These are phyloP conservation scores for Tachycineta bicolor DNA, from an alignment of 2,113 vertebrate species.

Conservation along the genomic window DNA sequence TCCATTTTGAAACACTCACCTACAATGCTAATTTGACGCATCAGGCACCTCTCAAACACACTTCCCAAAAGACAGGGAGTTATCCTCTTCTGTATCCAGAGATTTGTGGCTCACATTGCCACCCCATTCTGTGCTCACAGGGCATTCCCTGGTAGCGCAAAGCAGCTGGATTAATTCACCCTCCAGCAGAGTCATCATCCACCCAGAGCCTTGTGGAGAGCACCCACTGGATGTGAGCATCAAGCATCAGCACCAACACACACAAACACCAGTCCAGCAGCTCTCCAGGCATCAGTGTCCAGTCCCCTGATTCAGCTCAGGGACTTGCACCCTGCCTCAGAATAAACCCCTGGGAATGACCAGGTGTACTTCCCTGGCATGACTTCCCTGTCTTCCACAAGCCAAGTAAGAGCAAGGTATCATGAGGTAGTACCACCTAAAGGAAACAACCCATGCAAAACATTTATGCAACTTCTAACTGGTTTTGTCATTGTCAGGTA, in stretches of 20 bases:
- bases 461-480: not conserved
- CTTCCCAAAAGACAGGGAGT: not conserved
- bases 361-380: not conserved
- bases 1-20: constrained; percentile 40
- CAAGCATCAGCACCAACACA: not conserved
- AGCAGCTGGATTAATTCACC: not conserved
- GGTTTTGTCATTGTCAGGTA: not conserved
- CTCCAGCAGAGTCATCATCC: fast-evolving
- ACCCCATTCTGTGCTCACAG: not conserved
- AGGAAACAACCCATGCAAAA: not conserved
- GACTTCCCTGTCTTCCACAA: not conserved
- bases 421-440: not conserved
- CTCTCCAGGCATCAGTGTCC: not conserved
- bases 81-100: not conserved
- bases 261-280: not conserved
- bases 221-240: not conserved
- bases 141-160: not conserved
- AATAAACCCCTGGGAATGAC: not conserved
- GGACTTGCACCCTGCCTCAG: fast-evolving
- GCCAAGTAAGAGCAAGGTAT: not conserved
- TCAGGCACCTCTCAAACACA: not conserved
- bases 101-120: not conserved
- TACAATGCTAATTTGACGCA: not conserved
- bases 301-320: not conserved
- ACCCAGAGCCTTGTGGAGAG: fast-evolving